These are phyloP conservation scores for Volucella inflata DNA, from an alignment of 2,888 invertebrate genomes.

Conservation along the genomic window DNA sequence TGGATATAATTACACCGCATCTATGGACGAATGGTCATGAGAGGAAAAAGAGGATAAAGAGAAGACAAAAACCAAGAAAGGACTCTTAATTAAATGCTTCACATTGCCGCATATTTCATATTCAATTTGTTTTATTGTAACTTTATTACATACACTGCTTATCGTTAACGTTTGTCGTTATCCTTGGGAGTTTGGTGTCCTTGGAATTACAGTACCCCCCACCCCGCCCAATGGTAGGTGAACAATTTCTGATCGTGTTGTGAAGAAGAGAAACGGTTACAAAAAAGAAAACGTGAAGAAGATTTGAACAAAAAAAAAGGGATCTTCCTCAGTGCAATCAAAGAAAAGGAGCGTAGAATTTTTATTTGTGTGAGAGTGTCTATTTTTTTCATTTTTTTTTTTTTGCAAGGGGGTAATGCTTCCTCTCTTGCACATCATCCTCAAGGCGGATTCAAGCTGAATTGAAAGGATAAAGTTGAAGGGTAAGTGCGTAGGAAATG, in stretches of 20 bases:
- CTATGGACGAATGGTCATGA: slow-evolving; percentile 39
- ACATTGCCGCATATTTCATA: slow-evolving; percentile 62
- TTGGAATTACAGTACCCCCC: neutral
- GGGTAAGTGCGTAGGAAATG: slow-evolving; percentile 60
- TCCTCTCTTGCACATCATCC: neutral
- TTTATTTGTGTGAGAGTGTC: slow-evolving; percentile 4
- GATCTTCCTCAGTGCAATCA: slow-evolving; percentile 40
- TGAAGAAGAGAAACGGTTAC: slow-evolving; percentile 4
- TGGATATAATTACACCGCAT: slow-evolving; percentile 67
- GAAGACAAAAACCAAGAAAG: slow-evolving; percentile 57
- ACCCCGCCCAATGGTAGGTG: neutral
- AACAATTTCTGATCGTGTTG: slow-evolving; percentile 42
- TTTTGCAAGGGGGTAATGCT: neutral
- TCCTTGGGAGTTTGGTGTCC: slow-evolving; percentile 24
- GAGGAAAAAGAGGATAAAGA: slow-evolving; percentile 49
- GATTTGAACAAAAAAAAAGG: slow-evolving; percentile 23
- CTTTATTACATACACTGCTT: slow-evolving; percentile 33
- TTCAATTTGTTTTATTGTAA: slow-evolving; percentile 49
- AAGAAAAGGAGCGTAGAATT: slow-evolving; percentile 4
- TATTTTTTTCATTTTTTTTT: slow-evolving; percentile 35
- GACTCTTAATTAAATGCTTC: slow-evolving; percentile 58
- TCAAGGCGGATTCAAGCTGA: slow-evolving; percentile 64
- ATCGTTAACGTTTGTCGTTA: slow-evolving; percentile 26
- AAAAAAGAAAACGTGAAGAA: slow-evolving; percentile 20
- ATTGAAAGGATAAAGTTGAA: slow-evolving; percentile 66